phyloP scores from a whole-genome alignment of 2,113 vertebrate species.

The Podiceps cristatus region DNA sequence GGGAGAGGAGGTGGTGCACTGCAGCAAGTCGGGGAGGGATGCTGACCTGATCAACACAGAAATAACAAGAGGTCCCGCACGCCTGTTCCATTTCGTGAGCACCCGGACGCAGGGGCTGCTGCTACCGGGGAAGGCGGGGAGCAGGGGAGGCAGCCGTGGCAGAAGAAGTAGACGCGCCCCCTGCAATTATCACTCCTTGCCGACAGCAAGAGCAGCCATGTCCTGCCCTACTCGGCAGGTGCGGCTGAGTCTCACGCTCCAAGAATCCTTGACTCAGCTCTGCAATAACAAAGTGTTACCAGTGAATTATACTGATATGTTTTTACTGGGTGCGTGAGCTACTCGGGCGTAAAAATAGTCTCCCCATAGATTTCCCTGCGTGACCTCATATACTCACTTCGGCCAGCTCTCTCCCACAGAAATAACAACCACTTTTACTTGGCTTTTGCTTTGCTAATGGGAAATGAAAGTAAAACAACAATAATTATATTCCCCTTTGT shows the following conservation, averaged over 20 bases:
- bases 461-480: conserved; percentile 47
- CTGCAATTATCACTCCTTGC: background rate
- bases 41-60: background rate
- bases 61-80: background rate
- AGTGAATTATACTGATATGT: background rate
- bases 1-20: too few relatives aligned
- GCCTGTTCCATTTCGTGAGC: background rate
- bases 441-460: conserved; percentile 10
- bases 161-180: background rate
- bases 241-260: background rate
- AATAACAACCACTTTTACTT: background rate
- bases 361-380: background rate
- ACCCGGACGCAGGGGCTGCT: background rate
- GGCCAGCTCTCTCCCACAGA: background rate
- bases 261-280: background rate
- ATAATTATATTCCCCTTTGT: conserved; percentile 57
- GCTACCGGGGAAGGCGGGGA: background rate
- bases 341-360: background rate
- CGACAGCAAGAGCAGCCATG: background rate
- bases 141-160: rapidly evolving
- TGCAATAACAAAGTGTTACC: background rate
- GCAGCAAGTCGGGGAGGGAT: background rate
- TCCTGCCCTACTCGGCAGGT: background rate
- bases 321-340: background rate
- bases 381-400: background rate